These are phyloP conservation scores for Phasia obesa DNA, from an alignment of 2,888 invertebrate genomes.

Conservation along the genomic window DNA sequence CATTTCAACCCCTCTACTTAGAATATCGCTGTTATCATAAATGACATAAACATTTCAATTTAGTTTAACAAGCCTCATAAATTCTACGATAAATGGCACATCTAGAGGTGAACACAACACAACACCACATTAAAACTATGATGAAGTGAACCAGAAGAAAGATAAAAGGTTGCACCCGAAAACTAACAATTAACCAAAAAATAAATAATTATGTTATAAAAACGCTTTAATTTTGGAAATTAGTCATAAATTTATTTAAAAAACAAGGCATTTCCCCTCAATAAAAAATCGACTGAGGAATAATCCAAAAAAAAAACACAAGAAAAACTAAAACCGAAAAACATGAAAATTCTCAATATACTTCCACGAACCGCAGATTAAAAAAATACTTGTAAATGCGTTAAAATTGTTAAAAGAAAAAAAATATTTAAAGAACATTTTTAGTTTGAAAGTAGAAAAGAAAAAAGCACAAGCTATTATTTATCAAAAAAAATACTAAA, in stretches of 20 bases:
- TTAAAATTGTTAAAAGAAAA: conserved; percentile 36
- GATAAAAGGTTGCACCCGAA: conserved; percentile 30
- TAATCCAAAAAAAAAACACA: neutral
- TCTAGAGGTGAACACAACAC: conserved; percentile 53
- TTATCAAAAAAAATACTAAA: conserved; percentile 35
- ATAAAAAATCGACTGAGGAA: neutral
- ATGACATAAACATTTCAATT: conserved; percentile 70
- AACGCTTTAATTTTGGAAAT: conserved; percentile 56
- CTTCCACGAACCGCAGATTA: conserved; percentile 58
- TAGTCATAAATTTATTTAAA: conserved; percentile 68
- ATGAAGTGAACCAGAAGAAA: conserved; percentile 13
- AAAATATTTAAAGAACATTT: conserved; percentile 22
- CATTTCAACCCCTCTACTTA: conserved; percentile 19
- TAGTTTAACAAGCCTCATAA: conserved; percentile 70
- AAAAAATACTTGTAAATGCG: conserved; percentile 46
- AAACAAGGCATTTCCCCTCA: neutral
- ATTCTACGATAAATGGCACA: conserved; percentile 65
- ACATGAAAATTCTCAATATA: conserved; percentile 19
- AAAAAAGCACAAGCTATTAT: conserved; percentile 37
- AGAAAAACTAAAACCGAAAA: conserved; percentile 25
- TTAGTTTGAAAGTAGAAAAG: neutral
- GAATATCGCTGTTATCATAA: conserved; percentile 53
- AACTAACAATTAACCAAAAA: conserved; percentile 61
- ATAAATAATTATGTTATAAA: conserved; percentile 67
- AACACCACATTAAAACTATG: conserved; percentile 32